Evolutionary conservation across 2,113 vertebrate species (phyloP).

Genomic region (Collichthys lucidus): DNA sequence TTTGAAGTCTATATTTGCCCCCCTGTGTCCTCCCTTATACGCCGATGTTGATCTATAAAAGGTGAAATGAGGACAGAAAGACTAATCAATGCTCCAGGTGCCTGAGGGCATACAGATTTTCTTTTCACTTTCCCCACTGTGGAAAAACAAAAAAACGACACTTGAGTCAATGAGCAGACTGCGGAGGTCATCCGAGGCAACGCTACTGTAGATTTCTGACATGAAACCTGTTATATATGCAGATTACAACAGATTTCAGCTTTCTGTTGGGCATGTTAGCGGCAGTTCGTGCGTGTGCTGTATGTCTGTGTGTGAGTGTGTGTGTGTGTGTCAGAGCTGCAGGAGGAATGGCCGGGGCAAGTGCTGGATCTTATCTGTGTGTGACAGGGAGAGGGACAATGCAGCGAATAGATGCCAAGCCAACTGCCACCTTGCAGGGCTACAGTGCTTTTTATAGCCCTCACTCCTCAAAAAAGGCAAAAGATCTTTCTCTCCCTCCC

Average conservation of each 20-base stretch:
- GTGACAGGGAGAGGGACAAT: conserved; percentile 80
- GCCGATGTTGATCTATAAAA: conserved; percentile 43
- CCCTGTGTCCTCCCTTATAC: conserved; percentile 16
- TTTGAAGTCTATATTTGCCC: conserved; percentile 35
- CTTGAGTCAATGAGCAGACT: conserved; percentile 39
- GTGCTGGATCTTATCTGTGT: conserved; percentile 76
- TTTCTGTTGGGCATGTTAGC: conserved; percentile 2
- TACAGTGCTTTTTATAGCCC: conserved; percentile 77
- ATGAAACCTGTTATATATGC: conserved; percentile 39
- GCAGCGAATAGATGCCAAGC: conserved; percentile 78
- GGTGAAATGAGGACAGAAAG: conserved; percentile 67
- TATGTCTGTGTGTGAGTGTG: conserved; percentile 14
- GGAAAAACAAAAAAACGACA: conserved; percentile 50
- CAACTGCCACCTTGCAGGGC: conserved; percentile 79
- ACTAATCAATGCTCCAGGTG: conserved; percentile 58
- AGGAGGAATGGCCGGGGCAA: conserved; percentile 55
- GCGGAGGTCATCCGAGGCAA: conserved; percentile 60
- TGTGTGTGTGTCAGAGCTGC: conserved; percentile 53
- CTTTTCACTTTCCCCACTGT: conserved; percentile 38
- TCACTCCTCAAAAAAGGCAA: conserved; percentile 69
- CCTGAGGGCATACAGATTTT: conserved; percentile 58
- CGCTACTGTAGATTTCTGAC: conserved; percentile 43
- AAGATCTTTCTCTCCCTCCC: conserved; percentile 55
- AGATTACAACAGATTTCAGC: conserved; percentile 44
- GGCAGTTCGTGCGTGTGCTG: conserved; percentile 24